phyloP scores from a whole-genome alignment of 2,888 invertebrate species.

The Noctua fimbriata region DNA sequence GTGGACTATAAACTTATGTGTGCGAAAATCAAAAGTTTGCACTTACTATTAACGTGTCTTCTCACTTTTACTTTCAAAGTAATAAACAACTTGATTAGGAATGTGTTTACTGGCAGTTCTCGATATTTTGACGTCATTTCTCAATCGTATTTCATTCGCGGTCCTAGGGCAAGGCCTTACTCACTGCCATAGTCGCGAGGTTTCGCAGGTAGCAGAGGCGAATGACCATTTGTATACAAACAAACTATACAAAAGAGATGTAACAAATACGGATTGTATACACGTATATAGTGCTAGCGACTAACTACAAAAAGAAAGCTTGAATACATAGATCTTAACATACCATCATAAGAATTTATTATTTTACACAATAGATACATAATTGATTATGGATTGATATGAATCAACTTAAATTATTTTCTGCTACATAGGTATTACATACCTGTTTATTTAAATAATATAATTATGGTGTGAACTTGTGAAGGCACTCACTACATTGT shows the following conservation, averaged over 20 bases:
- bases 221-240: slow-evolving; percentile 17
- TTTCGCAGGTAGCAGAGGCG: not conserved
- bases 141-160: not conserved
- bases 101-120: slow-evolving; percentile 4
- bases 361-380: not conserved
- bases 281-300: not conserved
- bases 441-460: slow-evolving; percentile 21
- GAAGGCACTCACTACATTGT: not conserved
- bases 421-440: not conserved
- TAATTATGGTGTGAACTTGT: not conserved
- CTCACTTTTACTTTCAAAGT: slow-evolving; percentile 20
- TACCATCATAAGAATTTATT: not conserved
- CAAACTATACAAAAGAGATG: not conserved
- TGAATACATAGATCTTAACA: not conserved
- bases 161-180: not conserved
- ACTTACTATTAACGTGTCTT: not conserved
- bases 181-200: too few species aligned
- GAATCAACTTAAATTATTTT: slow-evolving; percentile 10
- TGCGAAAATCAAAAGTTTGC: slow-evolving; percentile 2
- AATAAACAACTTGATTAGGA: slow-evolving; percentile 12
- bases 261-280: not conserved
- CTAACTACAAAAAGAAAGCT: not conserved
- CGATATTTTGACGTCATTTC: slow-evolving; percentile 10
- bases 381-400: not conserved
- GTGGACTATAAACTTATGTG: slow-evolving; percentile 4